Conservation (phyloP, 1,140 invertebrate genomes). For the Aphelenchoides avenae region DNA sequence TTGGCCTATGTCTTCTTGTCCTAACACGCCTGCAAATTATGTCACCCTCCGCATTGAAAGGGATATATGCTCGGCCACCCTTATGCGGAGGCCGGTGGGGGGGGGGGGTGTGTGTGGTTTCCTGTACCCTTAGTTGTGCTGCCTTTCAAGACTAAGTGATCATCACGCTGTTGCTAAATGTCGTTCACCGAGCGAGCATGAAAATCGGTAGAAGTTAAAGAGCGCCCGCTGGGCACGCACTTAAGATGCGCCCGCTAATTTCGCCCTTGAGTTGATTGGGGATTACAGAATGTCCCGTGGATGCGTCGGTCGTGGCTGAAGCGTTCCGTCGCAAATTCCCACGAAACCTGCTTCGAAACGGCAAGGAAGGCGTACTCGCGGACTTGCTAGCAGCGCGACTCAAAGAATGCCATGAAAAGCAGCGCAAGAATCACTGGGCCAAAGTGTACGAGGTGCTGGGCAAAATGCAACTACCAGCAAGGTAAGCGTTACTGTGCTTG, state of each 20-base stretch:
- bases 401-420: constrained; percentile 36
- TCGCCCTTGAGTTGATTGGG: neutral
- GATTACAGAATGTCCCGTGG: constrained; percentile 34
- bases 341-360: constrained; percentile 34
- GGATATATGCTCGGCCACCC: too few species aligned
- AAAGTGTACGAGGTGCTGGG: constrained; percentile 24
- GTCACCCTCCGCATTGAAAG: too few species aligned
- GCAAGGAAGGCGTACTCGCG: constrained; percentile 40
- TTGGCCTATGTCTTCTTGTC: too few species aligned
- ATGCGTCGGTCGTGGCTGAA: constrained; percentile 29
- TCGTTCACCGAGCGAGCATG: constrained; percentile 22
- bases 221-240: constrained; percentile 10
- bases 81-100: too few species aligned
- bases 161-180: constrained; percentile 1
- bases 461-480: constrained; percentile 22
- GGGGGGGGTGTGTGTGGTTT: too few species aligned
- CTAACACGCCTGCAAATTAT: too few species aligned
- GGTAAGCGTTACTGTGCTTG: constrained; percentile 5
- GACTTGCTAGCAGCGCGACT: constrained; percentile 36
- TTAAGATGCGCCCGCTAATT: constrained; percentile 3
- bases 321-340: constrained; percentile 42
- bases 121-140: too few species aligned
- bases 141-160: constrained; percentile 18
- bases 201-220: constrained; percentile 30
- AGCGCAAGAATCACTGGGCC: constrained; percentile 32